These are phyloP conservation scores for Dynastes grantii DNA, from an alignment of 2,888 invertebrate species.

Conservation along the genomic window DNA sequence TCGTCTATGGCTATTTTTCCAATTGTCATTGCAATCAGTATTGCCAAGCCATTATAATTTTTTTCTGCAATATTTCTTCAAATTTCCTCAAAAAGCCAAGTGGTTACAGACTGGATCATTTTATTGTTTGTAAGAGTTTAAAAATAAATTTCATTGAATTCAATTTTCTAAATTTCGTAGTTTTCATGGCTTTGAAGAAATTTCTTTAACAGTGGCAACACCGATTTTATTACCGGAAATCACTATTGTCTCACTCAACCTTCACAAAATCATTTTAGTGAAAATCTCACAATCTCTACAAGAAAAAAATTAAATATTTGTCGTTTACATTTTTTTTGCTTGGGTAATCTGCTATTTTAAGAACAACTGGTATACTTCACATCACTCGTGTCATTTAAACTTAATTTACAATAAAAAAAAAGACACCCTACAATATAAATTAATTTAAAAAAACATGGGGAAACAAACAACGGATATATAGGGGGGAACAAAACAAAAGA, in stretches of 20 bases:
- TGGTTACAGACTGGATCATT: too few relatives aligned
- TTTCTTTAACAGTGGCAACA: too few relatives aligned
- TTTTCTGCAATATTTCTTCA: too few relatives aligned
- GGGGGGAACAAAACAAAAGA: not conserved
- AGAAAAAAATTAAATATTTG: not conserved
- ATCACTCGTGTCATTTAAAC: not conserved
- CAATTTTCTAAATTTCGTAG: too few relatives aligned
- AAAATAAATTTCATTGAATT: too few relatives aligned
- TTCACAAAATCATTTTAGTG: not conserved
- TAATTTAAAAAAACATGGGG: not conserved
- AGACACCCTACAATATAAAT: conserved; percentile 6
- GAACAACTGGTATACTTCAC: not conserved
- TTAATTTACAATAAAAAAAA: not conserved
- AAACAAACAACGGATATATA: too few relatives aligned
- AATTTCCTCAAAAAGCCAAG: too few relatives aligned
- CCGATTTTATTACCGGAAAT: too few relatives aligned
- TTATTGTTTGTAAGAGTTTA: too few relatives aligned
- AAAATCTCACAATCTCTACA: not conserved
- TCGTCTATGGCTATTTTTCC: conserved; percentile 21
- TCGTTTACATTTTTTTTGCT: not conserved
- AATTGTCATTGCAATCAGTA: not conserved
- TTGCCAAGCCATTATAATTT: too few relatives aligned
- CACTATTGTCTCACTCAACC: not conserved
- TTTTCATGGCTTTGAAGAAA: too few relatives aligned
- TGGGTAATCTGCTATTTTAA: not conserved